Evolutionary conservation across 1,140 invertebrate species (phyloP).

Genomic region (Chelonus insularis): DNA sequence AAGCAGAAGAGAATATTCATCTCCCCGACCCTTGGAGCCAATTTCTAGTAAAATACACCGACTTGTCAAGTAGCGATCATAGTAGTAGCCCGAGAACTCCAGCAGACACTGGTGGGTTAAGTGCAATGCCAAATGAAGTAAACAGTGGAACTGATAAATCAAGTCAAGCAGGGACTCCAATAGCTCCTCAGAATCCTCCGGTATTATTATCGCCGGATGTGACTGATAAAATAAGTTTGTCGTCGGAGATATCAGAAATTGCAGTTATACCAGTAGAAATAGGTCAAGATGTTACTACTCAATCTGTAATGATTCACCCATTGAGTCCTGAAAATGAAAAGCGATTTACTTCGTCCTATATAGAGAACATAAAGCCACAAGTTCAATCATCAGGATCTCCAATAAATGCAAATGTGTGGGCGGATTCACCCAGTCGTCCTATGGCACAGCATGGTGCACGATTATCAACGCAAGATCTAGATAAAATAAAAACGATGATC

Average conservation of each 20-base stretch:
- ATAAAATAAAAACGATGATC: conserved; percentile 81
- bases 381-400: conserved; percentile 58
- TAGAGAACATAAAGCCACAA: neutral
- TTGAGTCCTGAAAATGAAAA: conserved; percentile 64
- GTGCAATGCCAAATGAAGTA: conserved; percentile 61
- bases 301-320: conserved; percentile 62
- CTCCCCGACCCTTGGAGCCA: conserved; percentile 83
- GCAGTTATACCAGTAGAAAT: conserved; percentile 48
- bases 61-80: conserved; percentile 63
- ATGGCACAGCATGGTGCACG: conserved; percentile 70
- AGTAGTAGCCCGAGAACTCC: conserved; percentile 68
- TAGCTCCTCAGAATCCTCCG: conserved; percentile 44
- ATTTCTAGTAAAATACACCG: conserved; percentile 68
- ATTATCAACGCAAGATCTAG: conserved; percentile 79
- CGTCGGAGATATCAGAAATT: conserved; percentile 45
- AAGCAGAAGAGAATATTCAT: conserved; percentile 63
- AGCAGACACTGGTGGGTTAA: conserved; percentile 60
- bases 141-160: conserved; percentile 51
- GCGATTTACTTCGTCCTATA: conserved; percentile 27
- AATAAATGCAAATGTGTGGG: conserved; percentile 65
- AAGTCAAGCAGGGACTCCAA: conserved; percentile 53
- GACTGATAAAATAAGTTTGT: conserved; percentile 43
- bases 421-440: conserved; percentile 57
- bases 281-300: conserved; percentile 57
- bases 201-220: conserved; percentile 44